Conservation (phyloP, 2,113 vertebrate genomes). For the Lates calcarifer region DNA sequence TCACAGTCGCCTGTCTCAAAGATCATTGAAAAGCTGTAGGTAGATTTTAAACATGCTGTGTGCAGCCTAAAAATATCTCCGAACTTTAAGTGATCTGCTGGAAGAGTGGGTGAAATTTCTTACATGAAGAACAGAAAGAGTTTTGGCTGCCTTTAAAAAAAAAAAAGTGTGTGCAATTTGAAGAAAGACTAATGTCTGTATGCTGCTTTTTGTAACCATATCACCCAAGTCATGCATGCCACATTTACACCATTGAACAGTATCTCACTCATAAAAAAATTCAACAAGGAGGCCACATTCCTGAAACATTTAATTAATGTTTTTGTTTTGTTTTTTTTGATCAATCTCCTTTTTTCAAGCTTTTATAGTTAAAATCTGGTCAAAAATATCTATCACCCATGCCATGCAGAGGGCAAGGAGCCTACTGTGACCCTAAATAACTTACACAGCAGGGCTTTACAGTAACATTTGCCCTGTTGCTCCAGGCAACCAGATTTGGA, state of each 20-base stretch:
- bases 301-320: not conserved
- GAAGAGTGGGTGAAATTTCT: no score
- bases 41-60: no score
- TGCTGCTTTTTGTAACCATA: not conserved
- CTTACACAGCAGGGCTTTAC: slow-evolving; percentile 52
- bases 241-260: not conserved
- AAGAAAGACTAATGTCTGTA: not conserved
- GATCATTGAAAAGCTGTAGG: not conserved
- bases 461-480: slow-evolving; percentile 37
- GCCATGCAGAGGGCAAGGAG: slow-evolving; percentile 27
- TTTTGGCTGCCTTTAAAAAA: not conserved
- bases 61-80: not conserved
- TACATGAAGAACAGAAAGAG: not conserved
- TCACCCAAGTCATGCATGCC: no score
- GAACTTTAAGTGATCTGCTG: not conserved
- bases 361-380: slow-evolving; percentile 9
- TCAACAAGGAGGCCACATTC: no score
- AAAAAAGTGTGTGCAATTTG: not conserved
- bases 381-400: slow-evolving; percentile 36
- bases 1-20: not conserved
- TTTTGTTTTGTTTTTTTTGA: not conserved
- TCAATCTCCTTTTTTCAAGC: not conserved
- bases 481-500: slow-evolving; percentile 65
- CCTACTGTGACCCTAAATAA: slow-evolving; percentile 55
- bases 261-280: not conserved